phyloP scores from a whole-genome alignment of 35 echinoderm and acorn worm species.

The Diadema setosum region DNA sequence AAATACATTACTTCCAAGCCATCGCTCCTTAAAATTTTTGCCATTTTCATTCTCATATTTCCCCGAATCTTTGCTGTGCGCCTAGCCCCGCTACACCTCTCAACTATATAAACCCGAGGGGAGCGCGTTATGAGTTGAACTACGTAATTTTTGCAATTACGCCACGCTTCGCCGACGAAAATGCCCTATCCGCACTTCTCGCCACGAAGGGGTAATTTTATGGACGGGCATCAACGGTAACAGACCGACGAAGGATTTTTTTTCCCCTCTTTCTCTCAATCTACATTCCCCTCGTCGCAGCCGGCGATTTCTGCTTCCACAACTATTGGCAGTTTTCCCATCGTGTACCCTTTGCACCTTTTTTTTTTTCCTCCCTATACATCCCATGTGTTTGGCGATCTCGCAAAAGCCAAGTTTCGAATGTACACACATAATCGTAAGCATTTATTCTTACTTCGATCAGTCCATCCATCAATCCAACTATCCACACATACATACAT shows the following conservation, averaged over 20 bases:
- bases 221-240: neutral
- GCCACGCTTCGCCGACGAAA: neutral
- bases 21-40: neutral
- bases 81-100: too few species aligned
- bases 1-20: conserved; percentile 4
- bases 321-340: too few species aligned
- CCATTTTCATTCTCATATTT: neutral
- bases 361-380: too few species aligned
- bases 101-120: too few species aligned
- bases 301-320: neutral
- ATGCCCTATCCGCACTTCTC: neutral
- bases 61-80: too few species aligned
- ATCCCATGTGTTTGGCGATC: too few species aligned
- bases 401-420: too few species aligned
- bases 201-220: neutral
- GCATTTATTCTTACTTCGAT: too few species aligned
- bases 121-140: neutral
- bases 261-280: neutral
- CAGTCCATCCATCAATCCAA: too few species aligned
- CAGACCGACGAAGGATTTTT: neutral
- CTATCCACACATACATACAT: too few species aligned
- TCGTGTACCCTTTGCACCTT: neutral
- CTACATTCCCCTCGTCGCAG: neutral
- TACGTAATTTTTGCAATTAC: neutral
- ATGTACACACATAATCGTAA: too few species aligned